A percentile compares a stretch with the other conserved stretches of the same genome.
phyloP scores from a whole-genome alignment of 2,113 vertebrate species.

The Peromyscus maniculatus region DNA sequence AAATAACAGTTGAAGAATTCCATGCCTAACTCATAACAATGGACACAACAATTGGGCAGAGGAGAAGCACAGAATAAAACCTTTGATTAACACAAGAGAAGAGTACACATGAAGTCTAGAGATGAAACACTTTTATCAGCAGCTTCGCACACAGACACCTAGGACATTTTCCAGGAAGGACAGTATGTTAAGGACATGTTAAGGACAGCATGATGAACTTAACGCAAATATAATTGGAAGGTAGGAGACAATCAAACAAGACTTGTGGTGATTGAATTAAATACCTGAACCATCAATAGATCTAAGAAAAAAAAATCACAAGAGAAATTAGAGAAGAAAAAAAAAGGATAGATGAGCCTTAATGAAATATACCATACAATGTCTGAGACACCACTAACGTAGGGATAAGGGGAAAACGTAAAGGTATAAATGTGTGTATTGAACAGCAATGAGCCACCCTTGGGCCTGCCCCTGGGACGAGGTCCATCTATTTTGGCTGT shows the following conservation, averaged over 20 bases:
- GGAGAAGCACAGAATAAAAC: not conserved
- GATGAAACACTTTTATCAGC: not conserved
- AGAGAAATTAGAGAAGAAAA: not conserved
- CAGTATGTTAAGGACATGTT: too few relatives aligned
- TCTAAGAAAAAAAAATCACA: not conserved
- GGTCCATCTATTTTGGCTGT: not conserved
- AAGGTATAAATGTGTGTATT: not conserved
- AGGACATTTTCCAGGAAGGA: not conserved
- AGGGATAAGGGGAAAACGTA: not conserved
- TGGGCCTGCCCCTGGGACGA: too few relatives aligned
- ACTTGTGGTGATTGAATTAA: not conserved
- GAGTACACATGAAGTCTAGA: not conserved
- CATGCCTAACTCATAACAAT: not conserved
- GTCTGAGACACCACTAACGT: not conserved
- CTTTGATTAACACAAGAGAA: too few relatives aligned
- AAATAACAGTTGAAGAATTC: not conserved
- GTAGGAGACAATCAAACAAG: not conserved
- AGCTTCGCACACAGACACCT: not conserved
- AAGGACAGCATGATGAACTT: not conserved
- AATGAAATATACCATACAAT: not conserved
- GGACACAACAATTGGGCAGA: not conserved
- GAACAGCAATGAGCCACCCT: not conserved
- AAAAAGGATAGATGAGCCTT: not conserved
- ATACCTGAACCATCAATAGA: not conserved
- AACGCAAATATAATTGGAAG: not conserved